Conservation (phyloP, 2,888 invertebrate genomes). For the Caradrina kadenii region DNA sequence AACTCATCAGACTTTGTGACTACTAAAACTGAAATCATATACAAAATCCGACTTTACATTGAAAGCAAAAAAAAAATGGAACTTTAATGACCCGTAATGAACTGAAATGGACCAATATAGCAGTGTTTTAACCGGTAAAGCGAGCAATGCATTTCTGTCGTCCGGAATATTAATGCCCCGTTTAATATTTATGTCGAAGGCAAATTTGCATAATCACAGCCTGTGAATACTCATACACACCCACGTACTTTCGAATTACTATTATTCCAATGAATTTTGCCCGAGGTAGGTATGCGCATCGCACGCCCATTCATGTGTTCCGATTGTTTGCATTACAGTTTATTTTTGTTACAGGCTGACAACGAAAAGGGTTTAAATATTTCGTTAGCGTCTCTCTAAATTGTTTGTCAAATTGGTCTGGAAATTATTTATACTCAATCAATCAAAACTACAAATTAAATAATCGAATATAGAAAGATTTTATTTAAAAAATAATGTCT, state of each 20-base stretch:
- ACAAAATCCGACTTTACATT: background rate
- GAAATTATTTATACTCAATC: background rate
- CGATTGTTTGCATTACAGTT: slow-evolving; percentile 63
- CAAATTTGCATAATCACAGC: slow-evolving; percentile 90
- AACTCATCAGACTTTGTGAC: background rate
- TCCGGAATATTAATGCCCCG: slow-evolving; percentile 89
- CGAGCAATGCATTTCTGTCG: slow-evolving; percentile 88
- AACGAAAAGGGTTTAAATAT: slow-evolving; percentile 55
- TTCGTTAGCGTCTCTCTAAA: slow-evolving; percentile 36
- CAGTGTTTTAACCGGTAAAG: slow-evolving; percentile 80
- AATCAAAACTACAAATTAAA: too few species aligned
- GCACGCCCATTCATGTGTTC: slow-evolving; percentile 56
- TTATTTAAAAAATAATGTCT: background rate
- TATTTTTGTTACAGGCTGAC: slow-evolving; percentile 65
- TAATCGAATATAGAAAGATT: too few species aligned
- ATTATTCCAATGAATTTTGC: slow-evolving; percentile 86
- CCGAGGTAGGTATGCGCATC: slow-evolving; percentile 71
- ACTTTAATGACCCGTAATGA: slow-evolving; percentile 74
- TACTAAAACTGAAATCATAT: background rate
- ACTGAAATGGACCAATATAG: slow-evolving; percentile 74
- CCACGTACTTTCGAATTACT: slow-evolving; percentile 80
- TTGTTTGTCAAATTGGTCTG: slow-evolving; percentile 26
- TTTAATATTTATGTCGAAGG: slow-evolving; percentile 89
- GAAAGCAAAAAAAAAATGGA: slow-evolving; percentile 54
- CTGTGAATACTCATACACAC: slow-evolving; percentile 82